Percentiles rank a stretch among this genome's conserved stretches.
These are phyloP conservation scores for Tauraco hartlaubi DNA, from an alignment of 2,797 vertebrate genomes.

Conservation along the genomic window DNA sequence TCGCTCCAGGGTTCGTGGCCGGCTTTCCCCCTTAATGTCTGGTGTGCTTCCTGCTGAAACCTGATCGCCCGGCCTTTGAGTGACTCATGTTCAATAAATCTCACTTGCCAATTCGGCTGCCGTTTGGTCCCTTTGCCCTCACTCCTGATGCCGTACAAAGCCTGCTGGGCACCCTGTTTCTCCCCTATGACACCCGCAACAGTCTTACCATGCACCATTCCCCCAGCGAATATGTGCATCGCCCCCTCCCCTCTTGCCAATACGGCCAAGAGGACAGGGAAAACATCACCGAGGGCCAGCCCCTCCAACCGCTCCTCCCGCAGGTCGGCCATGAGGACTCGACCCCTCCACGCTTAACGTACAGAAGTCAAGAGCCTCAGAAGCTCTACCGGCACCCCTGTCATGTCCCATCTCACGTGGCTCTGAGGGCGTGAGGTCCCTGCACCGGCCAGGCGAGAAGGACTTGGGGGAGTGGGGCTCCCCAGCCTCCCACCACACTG, in stretches of 20 bases:
- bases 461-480: not conserved
- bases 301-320: not conserved
- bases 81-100: not conserved
- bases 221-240: rapidly evolving
- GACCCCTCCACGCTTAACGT: rapidly evolving
- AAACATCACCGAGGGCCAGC: not conserved
- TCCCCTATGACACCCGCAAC: rapidly evolving
- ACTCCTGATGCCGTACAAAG: rapidly evolving
- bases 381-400: rapidly evolving
- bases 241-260: not conserved
- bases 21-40: not conserved
- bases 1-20: not conserved
- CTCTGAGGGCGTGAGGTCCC: not conserved
- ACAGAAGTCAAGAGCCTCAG: rapidly evolving
- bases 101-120: not conserved
- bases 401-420: rapidly evolving
- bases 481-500: not conserved
- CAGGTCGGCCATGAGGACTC: rapidly evolving
- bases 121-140: not conserved
- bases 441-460: rapidly evolving
- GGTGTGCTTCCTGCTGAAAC: not conserved
- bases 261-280: too few species aligned
- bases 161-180: not conserved
- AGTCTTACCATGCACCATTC: rapidly evolving
- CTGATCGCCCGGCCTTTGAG: not conserved